These are phyloP conservation scores for Spialia ferax DNA, from an alignment of 2,888 invertebrate genomes.

Conservation along the genomic window DNA sequence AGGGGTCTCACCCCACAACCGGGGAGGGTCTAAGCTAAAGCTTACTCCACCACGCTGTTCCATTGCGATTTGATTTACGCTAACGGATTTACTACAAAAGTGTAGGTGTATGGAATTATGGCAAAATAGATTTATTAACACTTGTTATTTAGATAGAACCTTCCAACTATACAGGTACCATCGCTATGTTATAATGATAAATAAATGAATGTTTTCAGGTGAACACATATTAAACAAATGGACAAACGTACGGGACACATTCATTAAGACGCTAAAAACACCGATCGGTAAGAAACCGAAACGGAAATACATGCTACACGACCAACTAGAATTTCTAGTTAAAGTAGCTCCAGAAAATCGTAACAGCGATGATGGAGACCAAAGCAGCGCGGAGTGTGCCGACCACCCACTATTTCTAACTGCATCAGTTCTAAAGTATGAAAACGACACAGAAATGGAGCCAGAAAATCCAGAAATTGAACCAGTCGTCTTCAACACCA, in stretches of 20 bases:
- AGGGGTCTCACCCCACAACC: no score
- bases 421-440: slow-evolving; percentile 40
- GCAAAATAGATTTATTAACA: no score
- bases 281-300: slow-evolving; percentile 62
- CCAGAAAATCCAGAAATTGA: no score
- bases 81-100: no score
- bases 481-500: slow-evolving; percentile 40
- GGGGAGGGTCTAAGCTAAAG: no score
- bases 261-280: slow-evolving; percentile 67
- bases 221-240: slow-evolving; percentile 60
- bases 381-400: slow-evolving; percentile 47
- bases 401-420: slow-evolving; percentile 46
- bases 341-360: slow-evolving; percentile 52
- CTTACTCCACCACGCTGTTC: no score
- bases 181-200: not conserved
- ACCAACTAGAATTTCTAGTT: slow-evolving; percentile 68
- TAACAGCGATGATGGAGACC: slow-evolving; percentile 20
- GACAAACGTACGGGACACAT: slow-evolving; percentile 78
- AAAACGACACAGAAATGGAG: slow-evolving; percentile 44
- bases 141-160: no score
- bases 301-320: slow-evolving; percentile 66
- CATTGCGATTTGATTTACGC: no score
- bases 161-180: no score
- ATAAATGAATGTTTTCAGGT: slow-evolving; percentile 11
- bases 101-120: no score